Evolutionary conservation across 2,888 invertebrate species (phyloP).

Genomic region (Ferdinandea cuprea): DNA sequence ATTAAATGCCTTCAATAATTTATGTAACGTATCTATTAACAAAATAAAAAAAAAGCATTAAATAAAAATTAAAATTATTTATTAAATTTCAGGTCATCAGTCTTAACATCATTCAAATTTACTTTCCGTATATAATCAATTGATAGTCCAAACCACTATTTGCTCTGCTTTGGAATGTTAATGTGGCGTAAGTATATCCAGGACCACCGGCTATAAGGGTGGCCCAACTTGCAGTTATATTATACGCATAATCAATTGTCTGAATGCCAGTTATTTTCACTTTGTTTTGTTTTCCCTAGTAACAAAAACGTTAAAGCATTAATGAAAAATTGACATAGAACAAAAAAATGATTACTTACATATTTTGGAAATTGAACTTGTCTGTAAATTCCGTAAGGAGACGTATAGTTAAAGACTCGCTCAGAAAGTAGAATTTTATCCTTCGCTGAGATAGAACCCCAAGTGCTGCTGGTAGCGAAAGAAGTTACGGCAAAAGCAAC

Average conservation of each 20-base stretch:
- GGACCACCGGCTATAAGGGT: slow-evolving; percentile 43
- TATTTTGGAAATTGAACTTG: slow-evolving; percentile 47
- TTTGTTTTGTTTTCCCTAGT: slow-evolving; percentile 43
- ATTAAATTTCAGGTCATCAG: too few relatives aligned
- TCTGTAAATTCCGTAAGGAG: slow-evolving; percentile 28
- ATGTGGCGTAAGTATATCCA: slow-evolving; percentile 35
- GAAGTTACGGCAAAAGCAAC: slow-evolving; percentile 33
- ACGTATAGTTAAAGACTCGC: slow-evolving; percentile 37
- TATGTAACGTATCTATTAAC: too few relatives aligned
- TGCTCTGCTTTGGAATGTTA: slow-evolving; percentile 29
- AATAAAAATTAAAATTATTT: too few relatives aligned
- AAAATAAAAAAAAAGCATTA: too few relatives aligned
- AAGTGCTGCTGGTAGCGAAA: slow-evolving; percentile 29
- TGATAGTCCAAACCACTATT: slow-evolving; percentile 42
- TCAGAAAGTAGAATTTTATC: slow-evolving; percentile 45
- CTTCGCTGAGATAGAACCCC: slow-evolving; percentile 33
- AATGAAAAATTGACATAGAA: background rate
- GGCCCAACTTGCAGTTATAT: slow-evolving; percentile 32
- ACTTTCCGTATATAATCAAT: slow-evolving; percentile 40
- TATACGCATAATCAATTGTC: slow-evolving; percentile 21
- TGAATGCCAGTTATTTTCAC: slow-evolving; percentile 50
- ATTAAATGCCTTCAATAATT: too few relatives aligned
- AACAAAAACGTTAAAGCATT: background rate
- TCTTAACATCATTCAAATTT: background rate
- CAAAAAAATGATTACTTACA: slow-evolving; percentile 31